Evolutionary conservation across 2,888 invertebrate genomes (phyloP), one percentile per base, ranked within the genome.

Genomic region (Rhorus exstirpatorius): DNA sequence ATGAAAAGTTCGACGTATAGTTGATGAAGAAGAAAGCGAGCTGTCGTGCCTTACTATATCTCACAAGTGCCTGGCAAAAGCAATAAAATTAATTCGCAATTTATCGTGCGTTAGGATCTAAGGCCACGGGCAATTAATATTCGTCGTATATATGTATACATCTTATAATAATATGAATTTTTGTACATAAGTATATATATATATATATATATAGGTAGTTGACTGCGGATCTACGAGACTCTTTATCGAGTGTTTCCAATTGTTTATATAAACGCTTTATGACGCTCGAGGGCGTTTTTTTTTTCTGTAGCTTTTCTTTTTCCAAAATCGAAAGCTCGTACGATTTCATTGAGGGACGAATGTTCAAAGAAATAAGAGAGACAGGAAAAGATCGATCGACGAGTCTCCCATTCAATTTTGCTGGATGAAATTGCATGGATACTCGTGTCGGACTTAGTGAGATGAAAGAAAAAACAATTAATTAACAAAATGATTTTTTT

Each of bases 381-480:
- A 17, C 3, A 35, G 10, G 38, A n/a, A 6, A 12, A 7, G 21
- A 8, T 31, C 38, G 19, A 49, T 19, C 24, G 17, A 78, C 31
- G 55, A 38, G 49, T 41, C 17, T 55, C 70, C 70, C 71, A 77
- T 79, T 74, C 80, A 85, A 85, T 84, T 85, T 85, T 84, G 85
- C 84, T 83, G 85, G 85, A 77, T 85, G 63, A 85, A 85, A 83
- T 85, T 85, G 79, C 67, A 71, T 68, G 70, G 75, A 49, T 14
- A 44, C 71, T 60, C 35, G 24, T 26, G 44, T 26, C 7, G 24
- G 24, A 44, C 3, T n/a, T 12, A 17, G n/a, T 21, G n/a, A 10
- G 19, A 68, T 21, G 35, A 2, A 17, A 58, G 58, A 8, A 41
- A 41, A 41, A 53, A 53, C 3, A 21, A 19, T 31, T 46, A 3